These are phyloP conservation scores for Dione juno DNA, from an alignment of 2,888 invertebrate species.

Conservation along the genomic window DNA sequence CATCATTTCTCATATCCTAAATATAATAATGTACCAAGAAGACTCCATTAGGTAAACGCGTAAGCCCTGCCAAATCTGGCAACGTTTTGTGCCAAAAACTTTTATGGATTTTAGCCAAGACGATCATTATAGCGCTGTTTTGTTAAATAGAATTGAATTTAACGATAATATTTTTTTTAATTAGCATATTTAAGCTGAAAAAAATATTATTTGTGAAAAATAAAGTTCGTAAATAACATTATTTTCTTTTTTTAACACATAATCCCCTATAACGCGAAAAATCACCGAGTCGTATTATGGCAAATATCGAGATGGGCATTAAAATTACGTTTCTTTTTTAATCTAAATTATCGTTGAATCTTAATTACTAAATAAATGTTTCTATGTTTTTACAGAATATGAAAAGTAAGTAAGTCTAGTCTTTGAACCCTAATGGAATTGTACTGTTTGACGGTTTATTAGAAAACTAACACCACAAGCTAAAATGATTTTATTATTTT, in stretches of 20 bases:
- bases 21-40: conserved; percentile 35
- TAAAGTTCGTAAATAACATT: not conserved
- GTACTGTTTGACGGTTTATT: too few species aligned
- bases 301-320: too few species aligned
- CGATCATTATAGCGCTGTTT: conserved; percentile 37
- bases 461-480: too few species aligned
- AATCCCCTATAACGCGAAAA: too few species aligned
- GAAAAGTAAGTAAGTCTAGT: too few species aligned
- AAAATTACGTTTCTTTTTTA: too few species aligned
- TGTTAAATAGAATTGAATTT: conserved; percentile 40
- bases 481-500: too few species aligned
- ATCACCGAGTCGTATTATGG: too few species aligned
- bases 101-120: conserved; percentile 45
- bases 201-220: not conserved
- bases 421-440: too few species aligned
- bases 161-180: conserved; percentile 30
- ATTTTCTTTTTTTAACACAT: not conserved
- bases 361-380: too few species aligned
- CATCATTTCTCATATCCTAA: conserved; percentile 37
- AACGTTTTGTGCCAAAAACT: conserved; percentile 44
- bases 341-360: too few species aligned
- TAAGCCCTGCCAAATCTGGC: conserved; percentile 42
- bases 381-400: too few species aligned
- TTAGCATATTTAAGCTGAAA: not conserved
- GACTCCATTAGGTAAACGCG: conserved; percentile 39